These are phyloP conservation scores for Pelusios castaneus DNA, from an alignment of 2,113 vertebrate species.

Conservation along the genomic window DNA sequence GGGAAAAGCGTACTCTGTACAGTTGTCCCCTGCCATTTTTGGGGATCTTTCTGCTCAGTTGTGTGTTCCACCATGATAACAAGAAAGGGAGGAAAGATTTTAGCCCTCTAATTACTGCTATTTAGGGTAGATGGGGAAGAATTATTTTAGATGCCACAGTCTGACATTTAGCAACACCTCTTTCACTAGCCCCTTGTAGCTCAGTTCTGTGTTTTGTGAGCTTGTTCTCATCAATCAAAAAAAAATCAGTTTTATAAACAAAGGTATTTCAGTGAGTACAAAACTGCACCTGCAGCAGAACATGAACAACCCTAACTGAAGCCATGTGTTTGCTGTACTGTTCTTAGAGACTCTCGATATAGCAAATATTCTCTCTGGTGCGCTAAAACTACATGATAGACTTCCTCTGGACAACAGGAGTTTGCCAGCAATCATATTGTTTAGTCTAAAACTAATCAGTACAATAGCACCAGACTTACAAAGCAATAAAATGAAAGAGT, in stretches of 20 bases:
- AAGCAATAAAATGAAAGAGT: not conserved
- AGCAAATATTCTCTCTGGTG: not conserved
- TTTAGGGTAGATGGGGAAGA: not conserved
- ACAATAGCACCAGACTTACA: not conserved
- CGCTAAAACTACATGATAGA: not conserved
- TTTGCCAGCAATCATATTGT: not conserved
- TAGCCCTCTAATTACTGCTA: not conserved
- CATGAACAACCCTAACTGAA: not conserved
- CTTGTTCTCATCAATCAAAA: not conserved
- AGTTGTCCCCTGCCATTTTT: not conserved
- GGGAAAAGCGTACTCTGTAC: not conserved
- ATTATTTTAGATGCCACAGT: not conserved
- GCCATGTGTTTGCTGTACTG: not conserved
- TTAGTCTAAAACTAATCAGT: not conserved
- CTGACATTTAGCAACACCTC: not conserved
- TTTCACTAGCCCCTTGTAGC: not conserved
- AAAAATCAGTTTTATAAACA: not conserved
- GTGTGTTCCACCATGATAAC: not conserved
- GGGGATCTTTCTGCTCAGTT: not conserved
- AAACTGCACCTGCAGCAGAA: not conserved
- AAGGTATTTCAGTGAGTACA: not conserved
- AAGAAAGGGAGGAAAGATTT: not conserved
- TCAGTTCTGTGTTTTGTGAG: not conserved
- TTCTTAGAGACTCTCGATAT: not conserved
- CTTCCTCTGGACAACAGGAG: not conserved